Conservation (phyloP, 2,888 invertebrate genomes). For the Drosophila paranaensis region DNA sequence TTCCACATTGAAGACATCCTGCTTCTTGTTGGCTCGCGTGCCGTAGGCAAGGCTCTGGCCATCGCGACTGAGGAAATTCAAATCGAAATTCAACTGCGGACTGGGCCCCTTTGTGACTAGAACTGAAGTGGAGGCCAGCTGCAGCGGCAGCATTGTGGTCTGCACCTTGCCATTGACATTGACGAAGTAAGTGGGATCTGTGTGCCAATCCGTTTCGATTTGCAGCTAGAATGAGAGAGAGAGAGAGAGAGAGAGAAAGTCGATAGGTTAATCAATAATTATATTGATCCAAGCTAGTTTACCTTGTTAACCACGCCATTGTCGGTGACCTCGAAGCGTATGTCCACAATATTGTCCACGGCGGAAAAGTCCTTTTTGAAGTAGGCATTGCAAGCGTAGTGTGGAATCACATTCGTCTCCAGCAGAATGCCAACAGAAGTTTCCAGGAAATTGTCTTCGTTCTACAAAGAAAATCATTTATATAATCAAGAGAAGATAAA, state of each 20-base stretch:
- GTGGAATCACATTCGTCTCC: conserved; percentile 87
- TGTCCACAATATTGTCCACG: conserved; percentile 87
- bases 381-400: conserved; percentile 88
- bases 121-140: conserved; percentile 76
- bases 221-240: conserved; percentile 59
- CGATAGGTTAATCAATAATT: neutral
- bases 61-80: conserved; percentile 71
- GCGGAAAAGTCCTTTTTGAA: conserved; percentile 90
- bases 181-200: conserved; percentile 84
- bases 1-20: conserved; percentile 83
- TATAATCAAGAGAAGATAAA: no score
- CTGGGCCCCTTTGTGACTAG: conserved; percentile 71
- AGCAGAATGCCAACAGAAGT: conserved; percentile 87
- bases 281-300: neutral
- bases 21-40: conserved; percentile 77
- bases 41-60: conserved; percentile 81
- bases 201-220: conserved; percentile 85
- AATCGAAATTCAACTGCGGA: conserved; percentile 78
- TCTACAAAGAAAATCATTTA: conserved; percentile 48
- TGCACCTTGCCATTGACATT: conserved; percentile 84
- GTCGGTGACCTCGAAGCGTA: conserved; percentile 87
- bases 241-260: neutral
- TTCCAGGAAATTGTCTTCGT: conserved; percentile 88
- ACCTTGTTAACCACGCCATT: conserved; percentile 86
- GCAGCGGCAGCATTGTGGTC: conserved; percentile 83